Conservation (phyloP, 2,113 vertebrate genomes). For the Panthera leo region DNA sequence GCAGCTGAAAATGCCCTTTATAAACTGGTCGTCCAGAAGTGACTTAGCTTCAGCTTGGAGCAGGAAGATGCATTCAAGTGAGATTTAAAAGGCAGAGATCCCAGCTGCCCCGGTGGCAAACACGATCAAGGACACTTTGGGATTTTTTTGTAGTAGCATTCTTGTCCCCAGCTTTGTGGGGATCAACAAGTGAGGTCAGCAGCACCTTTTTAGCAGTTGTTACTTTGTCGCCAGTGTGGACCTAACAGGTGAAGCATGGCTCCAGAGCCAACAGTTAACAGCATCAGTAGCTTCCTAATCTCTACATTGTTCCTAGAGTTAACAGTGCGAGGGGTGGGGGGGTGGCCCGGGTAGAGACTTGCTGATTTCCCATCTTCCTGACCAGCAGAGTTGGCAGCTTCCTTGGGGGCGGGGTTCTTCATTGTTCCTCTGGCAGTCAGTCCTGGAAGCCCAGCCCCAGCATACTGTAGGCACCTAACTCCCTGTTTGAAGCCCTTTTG, state of each 20-base stretch:
- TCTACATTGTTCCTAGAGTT: neutral
- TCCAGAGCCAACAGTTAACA: neutral
- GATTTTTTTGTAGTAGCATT: neutral
- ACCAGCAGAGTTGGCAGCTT: neutral
- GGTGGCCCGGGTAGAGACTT: accelerated
- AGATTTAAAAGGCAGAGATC: neutral
- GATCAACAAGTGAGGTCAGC: neutral
- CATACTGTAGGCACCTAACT: neutral
- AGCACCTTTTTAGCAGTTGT: neutral
- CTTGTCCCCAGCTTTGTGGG: neutral
- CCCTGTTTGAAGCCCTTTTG: neutral
- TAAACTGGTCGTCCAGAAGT: neutral
- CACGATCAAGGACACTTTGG: neutral
- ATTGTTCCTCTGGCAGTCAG: neutral
- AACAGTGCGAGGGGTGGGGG: no score
- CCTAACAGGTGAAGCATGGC: neutral
- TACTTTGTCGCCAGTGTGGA: neutral
- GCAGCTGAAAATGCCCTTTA: neutral
- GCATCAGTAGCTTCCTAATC: neutral
- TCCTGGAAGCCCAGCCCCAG: neutral
- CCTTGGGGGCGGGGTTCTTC: neutral
- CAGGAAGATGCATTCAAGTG: neutral
- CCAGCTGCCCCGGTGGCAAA: neutral
- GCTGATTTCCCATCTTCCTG: neutral
- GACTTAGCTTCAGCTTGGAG: neutral